Evolutionary conservation across 2,888 invertebrate species (phyloP).

Genomic region (Spisula solida): DNA sequence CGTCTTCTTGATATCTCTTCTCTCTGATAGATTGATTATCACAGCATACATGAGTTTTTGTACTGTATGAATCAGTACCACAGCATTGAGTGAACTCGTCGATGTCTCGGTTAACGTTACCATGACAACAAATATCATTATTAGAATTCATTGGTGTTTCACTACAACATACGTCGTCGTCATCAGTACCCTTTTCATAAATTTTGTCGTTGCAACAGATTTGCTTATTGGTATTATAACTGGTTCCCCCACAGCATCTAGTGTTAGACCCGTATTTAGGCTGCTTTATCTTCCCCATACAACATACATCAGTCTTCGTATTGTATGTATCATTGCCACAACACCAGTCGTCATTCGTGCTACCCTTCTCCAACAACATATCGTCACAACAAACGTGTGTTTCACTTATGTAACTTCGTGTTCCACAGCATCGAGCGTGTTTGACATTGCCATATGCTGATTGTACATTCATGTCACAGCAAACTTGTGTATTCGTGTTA

Average conservation of each 20-base stretch:
- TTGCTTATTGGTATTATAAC: slow-evolving; percentile 48
- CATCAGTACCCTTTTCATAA: slow-evolving; percentile 43
- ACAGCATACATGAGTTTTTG: slow-evolving; percentile 47
- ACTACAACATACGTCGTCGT: slow-evolving; percentile 61
- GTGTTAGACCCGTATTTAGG: slow-evolving; percentile 43
- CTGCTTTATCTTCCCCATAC: slow-evolving; percentile 48
- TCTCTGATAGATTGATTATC: slow-evolving; percentile 36
- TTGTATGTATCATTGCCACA: slow-evolving; percentile 60
- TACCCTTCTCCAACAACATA: slow-evolving; percentile 28
- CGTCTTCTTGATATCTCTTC: slow-evolving; percentile 45
- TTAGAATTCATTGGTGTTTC: slow-evolving; percentile 46
- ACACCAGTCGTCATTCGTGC: slow-evolving; percentile 57
- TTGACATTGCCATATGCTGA: slow-evolving; percentile 25
- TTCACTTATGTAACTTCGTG: slow-evolving; percentile 36
- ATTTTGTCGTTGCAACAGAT: slow-evolving; percentile 54
- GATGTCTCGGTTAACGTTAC: slow-evolving; percentile 40
- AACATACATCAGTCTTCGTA: slow-evolving; percentile 48
- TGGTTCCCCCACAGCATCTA: slow-evolving; percentile 50
- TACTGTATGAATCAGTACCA: slow-evolving; percentile 44
- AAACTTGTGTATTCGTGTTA: slow-evolving; percentile 47
- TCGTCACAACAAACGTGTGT: slow-evolving; percentile 52
- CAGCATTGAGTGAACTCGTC: slow-evolving; percentile 60
- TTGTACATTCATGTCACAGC: slow-evolving; percentile 52
- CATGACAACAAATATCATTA: slow-evolving; percentile 55
- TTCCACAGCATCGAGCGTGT: slow-evolving; percentile 51